Conservation (phyloP, 2,113 vertebrate species). For the Semnopithecus entellus region DNA sequence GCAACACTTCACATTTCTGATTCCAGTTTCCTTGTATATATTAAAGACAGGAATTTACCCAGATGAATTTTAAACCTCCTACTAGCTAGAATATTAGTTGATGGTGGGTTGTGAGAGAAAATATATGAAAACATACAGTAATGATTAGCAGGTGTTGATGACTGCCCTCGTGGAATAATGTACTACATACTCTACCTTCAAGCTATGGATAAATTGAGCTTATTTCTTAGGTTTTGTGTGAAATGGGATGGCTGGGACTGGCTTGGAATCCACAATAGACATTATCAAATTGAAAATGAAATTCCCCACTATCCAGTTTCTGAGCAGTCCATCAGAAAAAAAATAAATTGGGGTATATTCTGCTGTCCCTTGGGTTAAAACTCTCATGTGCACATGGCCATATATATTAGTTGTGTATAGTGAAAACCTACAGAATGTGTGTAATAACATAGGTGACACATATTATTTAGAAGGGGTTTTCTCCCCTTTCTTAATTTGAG, state of each 20-base stretch:
- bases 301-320: neutral
- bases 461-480: neutral
- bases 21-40: slow-evolving; percentile 45
- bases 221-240: neutral
- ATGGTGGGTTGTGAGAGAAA: neutral
- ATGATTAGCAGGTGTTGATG: neutral
- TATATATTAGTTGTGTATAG: too few relatives aligned
- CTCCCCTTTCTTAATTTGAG: neutral
- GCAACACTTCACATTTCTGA: neutral
- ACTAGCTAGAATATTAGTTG: neutral
- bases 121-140: neutral
- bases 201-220: neutral
- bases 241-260: neutral
- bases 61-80: slow-evolving; percentile 14
- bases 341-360: neutral
- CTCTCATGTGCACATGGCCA: too few relatives aligned
- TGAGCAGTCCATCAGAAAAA: neutral
- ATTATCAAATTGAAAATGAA: neutral
- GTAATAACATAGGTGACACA: neutral
- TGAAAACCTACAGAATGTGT: neutral
- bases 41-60: neutral
- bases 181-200: neutral
- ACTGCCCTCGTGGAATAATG: neutral
- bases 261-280: neutral
- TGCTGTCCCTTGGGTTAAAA: neutral